phyloP scores from a whole-genome alignment of 2,113 vertebrate species.

The Carassius carassius region DNA sequence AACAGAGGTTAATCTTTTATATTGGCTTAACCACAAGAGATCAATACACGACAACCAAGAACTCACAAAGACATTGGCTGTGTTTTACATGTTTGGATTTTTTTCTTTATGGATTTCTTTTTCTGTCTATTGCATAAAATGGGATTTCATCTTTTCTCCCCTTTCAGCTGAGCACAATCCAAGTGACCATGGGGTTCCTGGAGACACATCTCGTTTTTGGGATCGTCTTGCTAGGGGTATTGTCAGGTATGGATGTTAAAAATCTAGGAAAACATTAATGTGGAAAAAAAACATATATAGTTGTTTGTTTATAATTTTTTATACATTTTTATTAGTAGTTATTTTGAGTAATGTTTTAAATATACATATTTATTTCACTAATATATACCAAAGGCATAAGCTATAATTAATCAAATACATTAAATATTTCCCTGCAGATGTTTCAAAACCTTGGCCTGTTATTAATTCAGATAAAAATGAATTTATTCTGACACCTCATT shows the following conservation, averaged over 20 bases:
- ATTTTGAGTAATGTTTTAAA: too few species aligned
- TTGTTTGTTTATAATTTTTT: too few species aligned
- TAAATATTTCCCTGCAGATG: constrained; percentile 41
- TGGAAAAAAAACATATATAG: too few species aligned
- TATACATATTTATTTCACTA: too few species aligned
- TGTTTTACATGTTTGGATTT: not conserved
- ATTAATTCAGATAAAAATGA: constrained; percentile 78
- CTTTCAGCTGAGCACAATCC: constrained; percentile 68
- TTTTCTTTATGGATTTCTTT: not conserved
- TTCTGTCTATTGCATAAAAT: not conserved
- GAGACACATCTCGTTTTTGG: constrained; percentile 72
- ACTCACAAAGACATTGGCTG: not conserved
- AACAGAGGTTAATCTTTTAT: not conserved
- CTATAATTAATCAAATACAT: not conserved
- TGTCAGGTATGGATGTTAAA: constrained; percentile 62
- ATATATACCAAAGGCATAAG: too few species aligned
- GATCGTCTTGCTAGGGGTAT: constrained; percentile 70
- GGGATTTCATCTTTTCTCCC: not conserved
- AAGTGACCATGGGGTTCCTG: constrained; percentile 78
- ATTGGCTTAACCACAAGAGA: not conserved
- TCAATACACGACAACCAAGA: not conserved
- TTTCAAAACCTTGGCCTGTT: constrained; percentile 68
- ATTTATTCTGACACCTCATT: constrained; percentile 79
- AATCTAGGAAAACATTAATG: not conserved
- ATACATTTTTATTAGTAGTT: too few species aligned